Base-by-base conservation (phyloP, 2,797 vertebrate genomes). In the Choloepus didactylus region DNA sequence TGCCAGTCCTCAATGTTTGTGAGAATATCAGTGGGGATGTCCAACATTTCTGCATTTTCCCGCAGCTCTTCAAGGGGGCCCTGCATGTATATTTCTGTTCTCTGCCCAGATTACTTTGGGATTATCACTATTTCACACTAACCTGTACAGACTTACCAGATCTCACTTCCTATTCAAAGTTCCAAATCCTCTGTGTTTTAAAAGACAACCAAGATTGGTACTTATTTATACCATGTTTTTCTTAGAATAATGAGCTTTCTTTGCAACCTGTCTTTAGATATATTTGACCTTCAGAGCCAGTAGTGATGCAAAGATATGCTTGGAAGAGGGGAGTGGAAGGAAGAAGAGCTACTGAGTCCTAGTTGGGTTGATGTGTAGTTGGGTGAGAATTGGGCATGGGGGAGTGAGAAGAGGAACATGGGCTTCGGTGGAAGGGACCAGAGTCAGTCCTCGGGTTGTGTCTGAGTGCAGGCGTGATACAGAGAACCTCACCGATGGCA, bases 201-300 rank as follows among this genome's bases (percentile, higher is more conserved):
- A 67, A 14, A 35, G 19, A 83, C 27, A 67, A 6, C 14, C 2
- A 67, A 59, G n/a, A 86, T 23, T 56, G 54, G 21, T 23, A 60
- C 29, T 80, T 92, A 29, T 25, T 77, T 14, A 23, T 59, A 41
- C 41, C 11, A 1, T 15, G 8, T 35, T 77, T 89, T 94, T 62
- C 56, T 83, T 54, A 67, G 87, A 31, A 27, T 12, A 87, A 15
- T 60, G 2, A 38, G n/a, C 31, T 92, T 75, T 91, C 8, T 81
- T 84, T 41, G 75, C 3, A 59, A 60, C 16, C 6, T 51, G 1
- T 73, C 27, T 91, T 62, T 70, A 49, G 44, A n/a, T 44, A 60
- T 29, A 62, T 59, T 94, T 95, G 87, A 83, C 18, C 35, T 79
- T 66, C 60, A 89, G 27, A 54, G 6, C 76, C 54, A 81, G 27